Base-by-base conservation (phyloP, 1,140 invertebrate genomes). In the Leptinotarsa texana region DNA sequence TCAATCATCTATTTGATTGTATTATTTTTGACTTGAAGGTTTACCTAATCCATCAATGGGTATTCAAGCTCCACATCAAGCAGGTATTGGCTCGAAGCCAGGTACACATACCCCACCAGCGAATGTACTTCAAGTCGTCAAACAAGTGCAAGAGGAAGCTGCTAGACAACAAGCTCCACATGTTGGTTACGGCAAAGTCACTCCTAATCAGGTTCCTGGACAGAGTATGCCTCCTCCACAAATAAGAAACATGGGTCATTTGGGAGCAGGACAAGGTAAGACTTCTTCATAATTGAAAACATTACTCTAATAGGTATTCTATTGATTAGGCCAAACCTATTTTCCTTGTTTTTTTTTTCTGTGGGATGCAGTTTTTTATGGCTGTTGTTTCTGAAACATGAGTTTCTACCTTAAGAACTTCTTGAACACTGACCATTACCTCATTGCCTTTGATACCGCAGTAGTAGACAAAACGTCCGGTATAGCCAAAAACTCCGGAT, bases 91-190 rank as follows among this genome's bases (percentile, higher is more conserved):
- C 8, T 86, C 92, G 80, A 93, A 92, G 75, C 92, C 93, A 8
- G 90, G 89, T 6, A 89, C 89, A 5, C 91, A 94, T 81, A 92
- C 92, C 13, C 94, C 94, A 11, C 92, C 94, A 4, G 91, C 92
- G 4, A 94, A 93, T 82, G 95, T 96, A 15, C 88, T 96, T 51
- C 93, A 95, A 83, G 94, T 95, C 27, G 94, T 95, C 17, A 94
- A 94, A 82, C 93, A 97, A 86, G 95, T 97, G 2, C 96, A 98
- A 84, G 95, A 96, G 82, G 95, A 96, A 82, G 96, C 95, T 63
- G 94, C 94, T 1, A 88, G 94, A 24, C 94, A 94, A 83, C 93
- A 94, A 82, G 92, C 90, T 13, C 93, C 93, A 13, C 92, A 93
- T 75, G 87, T 89, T 21, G 83, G 83, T 48, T 92, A 91, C 75